Evolutionary conservation across 1,140 invertebrate species (phyloP).

Genomic region (Polypedilum vanderplanki): DNA sequence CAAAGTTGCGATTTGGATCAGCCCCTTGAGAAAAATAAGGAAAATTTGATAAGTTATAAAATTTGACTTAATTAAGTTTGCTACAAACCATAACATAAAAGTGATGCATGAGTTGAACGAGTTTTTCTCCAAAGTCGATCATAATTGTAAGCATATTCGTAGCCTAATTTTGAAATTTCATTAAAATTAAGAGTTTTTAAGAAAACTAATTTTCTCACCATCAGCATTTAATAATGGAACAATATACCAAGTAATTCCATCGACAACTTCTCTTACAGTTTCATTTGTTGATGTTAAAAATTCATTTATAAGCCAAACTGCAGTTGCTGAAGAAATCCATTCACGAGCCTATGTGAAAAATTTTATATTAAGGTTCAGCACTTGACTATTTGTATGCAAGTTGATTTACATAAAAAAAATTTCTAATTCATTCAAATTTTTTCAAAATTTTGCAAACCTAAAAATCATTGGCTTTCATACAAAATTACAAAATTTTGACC

Average conservation of each 20-base stretch:
- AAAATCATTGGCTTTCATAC: no score
- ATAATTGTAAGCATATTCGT: slow-evolving; percentile 49
- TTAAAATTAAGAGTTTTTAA: no score
- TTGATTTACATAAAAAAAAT: no score
- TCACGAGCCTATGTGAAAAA: slow-evolving; percentile 56
- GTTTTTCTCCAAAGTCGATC: slow-evolving; percentile 61
- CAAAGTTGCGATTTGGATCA: slow-evolving; percentile 65
- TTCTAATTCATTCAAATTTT: no score
- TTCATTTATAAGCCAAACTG: slow-evolving; percentile 54
- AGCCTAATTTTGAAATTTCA: slow-evolving; percentile 36
- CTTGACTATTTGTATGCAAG: no score
- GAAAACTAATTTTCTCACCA: no score
- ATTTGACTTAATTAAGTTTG: no score
- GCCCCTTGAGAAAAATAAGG: no score
- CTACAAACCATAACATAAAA: slow-evolving; percentile 49
- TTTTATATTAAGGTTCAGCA: no score
- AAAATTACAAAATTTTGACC: no score
- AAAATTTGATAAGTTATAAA: no score
- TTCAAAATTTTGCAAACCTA: no score
- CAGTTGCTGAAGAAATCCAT: slow-evolving; percentile 58
- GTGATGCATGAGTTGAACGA: slow-evolving; percentile 43
- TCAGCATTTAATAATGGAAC: slow-evolving; percentile 63
- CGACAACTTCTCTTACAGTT: slow-evolving; percentile 45
- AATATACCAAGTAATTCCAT: slow-evolving; percentile 64
- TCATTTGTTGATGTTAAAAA: slow-evolving; percentile 47